Base-by-base conservation (phyloP, 2,888 invertebrate genomes). In the Malacosoma neustria region DNA sequence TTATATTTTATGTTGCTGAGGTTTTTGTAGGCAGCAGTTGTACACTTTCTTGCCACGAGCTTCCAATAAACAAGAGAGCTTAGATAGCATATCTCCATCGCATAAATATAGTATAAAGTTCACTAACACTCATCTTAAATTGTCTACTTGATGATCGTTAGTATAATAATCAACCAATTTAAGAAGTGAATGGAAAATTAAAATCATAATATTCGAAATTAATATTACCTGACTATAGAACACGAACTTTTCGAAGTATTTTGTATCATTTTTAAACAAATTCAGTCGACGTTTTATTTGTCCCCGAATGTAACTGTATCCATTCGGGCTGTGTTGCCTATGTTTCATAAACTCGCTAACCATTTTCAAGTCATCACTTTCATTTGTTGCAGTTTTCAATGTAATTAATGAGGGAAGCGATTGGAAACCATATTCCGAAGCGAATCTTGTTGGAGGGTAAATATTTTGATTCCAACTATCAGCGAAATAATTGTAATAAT, bases 391-490 rank as follows among this genome's bases (percentile, higher is more conserved):
- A 11, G 88, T 87, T 32, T 79, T 63, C 72, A 95, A 87, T 0
- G 95, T 90, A 30, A 86, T 79, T 11, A 91, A 66, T 1, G 93
- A 91, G 0, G 98, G 97, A 46, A 95, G 82, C 0, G 97, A 94
- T 72, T 99, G 98, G 49, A 94, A 93, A 1, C 99, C 99, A 64
- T 96, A 99, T 72, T 99, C 99, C 0, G 99, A 98, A 3, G 93
- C 91, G 72, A 99, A 98, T 54, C 99, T 88, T 0, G 97, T 91
- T 9, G 89, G 88, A 0, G 94, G 94, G 66, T 92, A 97, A 4
- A 89, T 90, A 40, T 87, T 88, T 34, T 90, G 87, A 55, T 93
- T 84, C 96, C 97, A 99, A 37, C 92, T 90, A 58, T 99, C 92
- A 13, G 82, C 75, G 0, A 90, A 37, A 59, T 98, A 97, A 55